Conservation (phyloP, 2,797 vertebrate genomes). For the Malacoraja senta region DNA sequence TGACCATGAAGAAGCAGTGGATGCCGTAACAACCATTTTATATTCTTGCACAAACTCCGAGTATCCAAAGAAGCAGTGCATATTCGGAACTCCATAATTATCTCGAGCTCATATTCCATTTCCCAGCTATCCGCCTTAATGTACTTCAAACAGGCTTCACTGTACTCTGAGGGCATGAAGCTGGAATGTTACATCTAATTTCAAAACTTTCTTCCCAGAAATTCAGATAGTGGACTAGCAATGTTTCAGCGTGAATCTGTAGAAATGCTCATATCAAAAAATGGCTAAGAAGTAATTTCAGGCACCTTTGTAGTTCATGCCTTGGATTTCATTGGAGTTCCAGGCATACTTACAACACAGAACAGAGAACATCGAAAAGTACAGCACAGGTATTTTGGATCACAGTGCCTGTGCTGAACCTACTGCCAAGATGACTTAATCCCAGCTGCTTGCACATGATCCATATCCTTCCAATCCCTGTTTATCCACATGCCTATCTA, state of each 20-base stretch:
- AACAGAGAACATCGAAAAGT: too few species aligned
- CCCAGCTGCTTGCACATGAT: too few species aligned
- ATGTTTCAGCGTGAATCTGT: neutral
- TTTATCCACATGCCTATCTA: too few species aligned
- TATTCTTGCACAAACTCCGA: neutral
- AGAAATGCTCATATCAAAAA: neutral
- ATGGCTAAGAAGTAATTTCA: neutral
- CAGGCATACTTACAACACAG: neutral
- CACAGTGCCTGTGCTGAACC: too few species aligned
- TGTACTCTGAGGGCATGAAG: neutral
- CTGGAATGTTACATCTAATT: neutral
- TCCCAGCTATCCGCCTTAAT: neutral
- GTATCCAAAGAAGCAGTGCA: neutral
- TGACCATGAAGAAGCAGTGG: neutral
- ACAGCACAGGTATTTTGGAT: too few species aligned
- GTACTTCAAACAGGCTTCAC: neutral
- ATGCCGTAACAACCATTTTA: neutral
- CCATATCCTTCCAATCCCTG: too few species aligned
- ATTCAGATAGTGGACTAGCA: neutral
- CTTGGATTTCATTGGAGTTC: neutral
- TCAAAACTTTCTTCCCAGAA: neutral
- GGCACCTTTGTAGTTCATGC: neutral
- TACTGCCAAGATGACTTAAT: too few species aligned
- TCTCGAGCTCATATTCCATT: neutral
- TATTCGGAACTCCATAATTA: neutral